phyloP scores from a whole-genome alignment of 2,888 invertebrate genomes.

The Plagodis dolabraria region DNA sequence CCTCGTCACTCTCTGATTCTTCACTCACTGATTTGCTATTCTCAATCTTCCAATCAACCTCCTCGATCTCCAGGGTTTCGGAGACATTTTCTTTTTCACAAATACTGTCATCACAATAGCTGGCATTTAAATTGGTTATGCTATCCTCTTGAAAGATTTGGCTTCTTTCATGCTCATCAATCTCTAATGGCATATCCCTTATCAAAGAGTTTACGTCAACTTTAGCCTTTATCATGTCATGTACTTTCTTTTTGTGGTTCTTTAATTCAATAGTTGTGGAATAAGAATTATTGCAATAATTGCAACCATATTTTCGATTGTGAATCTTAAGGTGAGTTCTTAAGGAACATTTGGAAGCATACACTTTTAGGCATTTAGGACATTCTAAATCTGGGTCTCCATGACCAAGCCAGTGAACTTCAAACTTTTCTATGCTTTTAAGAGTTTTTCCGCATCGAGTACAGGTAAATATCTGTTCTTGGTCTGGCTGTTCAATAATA shows the following conservation, averaged over 20 bases:
- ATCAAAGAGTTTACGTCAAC: constrained; percentile 51
- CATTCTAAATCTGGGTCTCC: constrained; percentile 78
- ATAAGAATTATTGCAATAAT: constrained; percentile 60
- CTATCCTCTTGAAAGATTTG: constrained; percentile 32
- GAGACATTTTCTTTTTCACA: constrained; percentile 25
- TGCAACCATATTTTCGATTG: constrained; percentile 60
- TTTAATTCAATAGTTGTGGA: constrained; percentile 49
- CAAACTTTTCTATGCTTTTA: constrained; percentile 66
- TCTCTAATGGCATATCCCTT: constrained; percentile 43
- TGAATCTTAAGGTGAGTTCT: constrained; percentile 73
- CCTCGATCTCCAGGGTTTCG: constrained; percentile 9
- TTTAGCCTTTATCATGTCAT: constrained; percentile 42
- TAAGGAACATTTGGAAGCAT: constrained; percentile 73
- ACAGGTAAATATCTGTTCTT: constrained; percentile 59
- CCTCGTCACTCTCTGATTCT: background rate
- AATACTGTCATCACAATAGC: no score
- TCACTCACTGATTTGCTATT: no score
- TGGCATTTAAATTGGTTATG: background rate
- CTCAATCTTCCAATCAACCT: background rate
- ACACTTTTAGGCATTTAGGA: constrained; percentile 72
- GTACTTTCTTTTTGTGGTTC: constrained; percentile 56
- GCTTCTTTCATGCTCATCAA: constrained; percentile 47
- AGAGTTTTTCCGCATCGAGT: constrained; percentile 67
- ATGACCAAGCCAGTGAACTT: constrained; percentile 68
- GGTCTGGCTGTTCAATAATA: constrained; percentile 6